Evolutionary conservation across 1,140 invertebrate species (phyloP).

Genomic region (Melipona quadrifasciata): DNA sequence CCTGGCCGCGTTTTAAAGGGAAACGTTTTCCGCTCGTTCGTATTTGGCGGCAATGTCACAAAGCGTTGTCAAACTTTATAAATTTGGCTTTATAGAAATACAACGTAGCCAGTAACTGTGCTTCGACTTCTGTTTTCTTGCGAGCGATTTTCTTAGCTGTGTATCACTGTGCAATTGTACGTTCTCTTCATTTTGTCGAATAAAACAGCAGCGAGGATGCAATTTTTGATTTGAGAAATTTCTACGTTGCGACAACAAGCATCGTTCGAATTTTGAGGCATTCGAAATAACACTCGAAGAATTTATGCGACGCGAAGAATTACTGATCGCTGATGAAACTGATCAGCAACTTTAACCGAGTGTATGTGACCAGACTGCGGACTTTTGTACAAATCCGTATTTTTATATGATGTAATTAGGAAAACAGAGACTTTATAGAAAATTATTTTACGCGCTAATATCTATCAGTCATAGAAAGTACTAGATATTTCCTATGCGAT

Average conservation of each 20-base stretch:
- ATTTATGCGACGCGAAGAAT: neutral
- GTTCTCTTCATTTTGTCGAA: neutral
- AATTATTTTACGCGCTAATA: too few species aligned
- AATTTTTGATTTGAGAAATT: neutral
- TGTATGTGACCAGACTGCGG: neutral
- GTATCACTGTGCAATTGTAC: neutral
- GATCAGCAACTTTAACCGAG: constrained; percentile 21
- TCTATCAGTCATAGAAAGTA: neutral
- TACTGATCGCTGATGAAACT: neutral
- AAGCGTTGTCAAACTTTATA: neutral
- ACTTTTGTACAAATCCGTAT: neutral
- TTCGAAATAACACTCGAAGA: neutral
- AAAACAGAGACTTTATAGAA: too few species aligned
- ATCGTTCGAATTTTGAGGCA: neutral
- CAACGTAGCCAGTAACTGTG: neutral
- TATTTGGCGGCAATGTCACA: neutral
- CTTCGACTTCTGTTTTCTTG: neutral
- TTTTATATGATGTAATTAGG: too few species aligned
- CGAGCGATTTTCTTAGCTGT: neutral
- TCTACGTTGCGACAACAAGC: too few species aligned
- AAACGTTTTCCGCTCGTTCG: neutral
- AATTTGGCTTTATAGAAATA: constrained; percentile 21
- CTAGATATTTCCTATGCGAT: too few species aligned
- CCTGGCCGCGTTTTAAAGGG: neutral
- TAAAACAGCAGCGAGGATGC: neutral